Evolutionary conservation across 2,797 vertebrate species (phyloP), one percentile per base, ranked within the genome.

Genomic region (Onychomys arenicola): DNA sequence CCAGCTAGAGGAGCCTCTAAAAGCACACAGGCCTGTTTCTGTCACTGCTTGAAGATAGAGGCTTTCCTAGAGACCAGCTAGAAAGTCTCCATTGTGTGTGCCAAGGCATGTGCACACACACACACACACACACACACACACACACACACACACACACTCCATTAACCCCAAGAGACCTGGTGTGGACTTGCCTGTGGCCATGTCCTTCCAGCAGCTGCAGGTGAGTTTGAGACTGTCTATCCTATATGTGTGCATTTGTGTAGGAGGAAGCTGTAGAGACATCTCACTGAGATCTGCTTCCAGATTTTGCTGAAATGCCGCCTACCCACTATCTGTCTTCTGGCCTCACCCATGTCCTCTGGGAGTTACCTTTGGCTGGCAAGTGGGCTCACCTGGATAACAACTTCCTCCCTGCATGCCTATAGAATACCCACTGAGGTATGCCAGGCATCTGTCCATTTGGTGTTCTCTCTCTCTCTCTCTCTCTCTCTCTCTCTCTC

Each of bases 21-120:
- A 82, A 92, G 67, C 88, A 93, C 88, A 10, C 8, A 11, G 2
- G 59, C 59, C 96, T 96, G 73, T 87, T 91, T 97, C 92, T 85
- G 90, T 93, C 92, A 59, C 52, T 46, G 71, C 69, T 27, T 89
- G 27, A 76, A 96, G 52, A 86, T 76, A 19, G 92, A 95, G 86
- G 83, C 59, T 49, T 96, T 81, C 93, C 93, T 90, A 82, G 95
- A 89, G 95, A 96, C 57, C 29, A 94, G 85, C 71, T 55, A 13
- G 37, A 43, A 55, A 87, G 86, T 57, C n/a, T 78, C 61, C 19
- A 25, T 25, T 61, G 29, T 49, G 43, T 0, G 4, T 76, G 34
- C 83, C 75, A 84, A 80, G 40, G 37, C 32, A 2, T 34, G 11
- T n/a, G 3, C 5, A 2, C 27, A 14, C 52, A 52, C 12, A 14